A percentile compares a stretch with the other conserved stretches of the same genome.
These are phyloP conservation scores for Heliothis virescens DNA, from an alignment of 1,140 invertebrate species.

Conservation along the genomic window DNA sequence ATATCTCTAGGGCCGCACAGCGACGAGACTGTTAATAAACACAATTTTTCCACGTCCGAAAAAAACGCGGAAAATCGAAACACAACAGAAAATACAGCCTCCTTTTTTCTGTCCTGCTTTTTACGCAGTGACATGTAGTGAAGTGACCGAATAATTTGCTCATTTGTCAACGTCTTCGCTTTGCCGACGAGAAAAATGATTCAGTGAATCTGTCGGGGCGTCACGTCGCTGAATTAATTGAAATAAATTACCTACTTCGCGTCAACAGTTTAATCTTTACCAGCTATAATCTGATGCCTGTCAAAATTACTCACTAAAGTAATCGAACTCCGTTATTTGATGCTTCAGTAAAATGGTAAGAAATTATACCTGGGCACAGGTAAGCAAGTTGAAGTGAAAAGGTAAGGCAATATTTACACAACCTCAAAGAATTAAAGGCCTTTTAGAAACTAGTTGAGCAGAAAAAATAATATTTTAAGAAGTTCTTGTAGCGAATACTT, in stretches of 20 bases:
- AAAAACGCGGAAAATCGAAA: conserved; percentile 51
- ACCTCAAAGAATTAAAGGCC: neutral
- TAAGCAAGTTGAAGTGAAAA: no score
- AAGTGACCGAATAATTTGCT: conserved; percentile 77
- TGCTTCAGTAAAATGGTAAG: neutral
- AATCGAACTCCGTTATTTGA: conserved; percentile 42
- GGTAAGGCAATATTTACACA: no score
- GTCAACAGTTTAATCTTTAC: conserved; percentile 70
- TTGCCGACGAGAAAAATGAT: conserved; percentile 77
- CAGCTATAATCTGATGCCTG: conserved; percentile 63
- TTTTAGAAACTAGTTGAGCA: neutral
- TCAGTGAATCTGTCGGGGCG: conserved; percentile 75
- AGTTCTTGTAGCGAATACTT: neutral
- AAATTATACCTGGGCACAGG: neutral
- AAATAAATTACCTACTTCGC: conserved; percentile 74
- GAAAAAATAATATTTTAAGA: neutral
- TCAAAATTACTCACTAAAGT: conserved; percentile 58
- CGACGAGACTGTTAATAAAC: conserved; percentile 68
- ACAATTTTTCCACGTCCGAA: conserved; percentile 61
- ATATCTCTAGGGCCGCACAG: conserved; percentile 64
- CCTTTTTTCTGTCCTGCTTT: conserved; percentile 41
- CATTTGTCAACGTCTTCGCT: conserved; percentile 78
- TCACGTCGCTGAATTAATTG: conserved; percentile 77
- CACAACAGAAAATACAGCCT: conserved; percentile 40
- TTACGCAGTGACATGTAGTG: conserved; percentile 60